A percentile compares a stretch with the other conserved stretches of the same genome.
phyloP scores from a whole-genome alignment of 2,797 vertebrate genomes.

The Martes flavigula region DNA sequence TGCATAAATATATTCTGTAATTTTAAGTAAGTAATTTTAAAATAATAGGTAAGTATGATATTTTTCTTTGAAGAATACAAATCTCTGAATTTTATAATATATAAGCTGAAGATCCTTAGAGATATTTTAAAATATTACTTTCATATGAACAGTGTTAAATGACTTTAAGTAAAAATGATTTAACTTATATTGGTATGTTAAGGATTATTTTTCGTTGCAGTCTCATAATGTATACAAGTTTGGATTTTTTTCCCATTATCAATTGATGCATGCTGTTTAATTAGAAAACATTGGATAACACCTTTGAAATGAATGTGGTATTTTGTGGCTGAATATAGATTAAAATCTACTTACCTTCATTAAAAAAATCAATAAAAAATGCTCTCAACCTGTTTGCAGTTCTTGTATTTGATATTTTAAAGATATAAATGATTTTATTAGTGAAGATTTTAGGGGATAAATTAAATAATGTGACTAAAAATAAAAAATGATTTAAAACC shows the following conservation, averaged over 20 bases:
- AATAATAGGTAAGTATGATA: not conserved
- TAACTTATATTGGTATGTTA: not conserved
- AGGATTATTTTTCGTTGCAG: not conserved
- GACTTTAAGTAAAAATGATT: constrained; percentile 2
- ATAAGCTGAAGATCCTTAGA: not conserved
- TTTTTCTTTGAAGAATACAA: not conserved
- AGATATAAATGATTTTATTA: not conserved
- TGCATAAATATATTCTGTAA: not conserved
- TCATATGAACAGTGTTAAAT: not conserved
- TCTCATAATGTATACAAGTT: not conserved
- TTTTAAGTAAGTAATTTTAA: constrained; percentile 10
- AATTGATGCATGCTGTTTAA: not conserved
- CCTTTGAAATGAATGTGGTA: not conserved
- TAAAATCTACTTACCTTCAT: not conserved
- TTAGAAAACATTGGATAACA: not conserved
- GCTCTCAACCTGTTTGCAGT: not conserved
- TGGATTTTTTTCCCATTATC: not conserved
- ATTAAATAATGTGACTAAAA: not conserved
- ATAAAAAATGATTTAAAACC: not conserved
- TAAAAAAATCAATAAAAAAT: not conserved
- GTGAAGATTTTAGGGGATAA: constrained; percentile 5
- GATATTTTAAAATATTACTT: not conserved
- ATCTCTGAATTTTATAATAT: not conserved
- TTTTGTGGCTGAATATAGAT: not conserved
- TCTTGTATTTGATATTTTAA: constrained; percentile 17